Evolutionary conservation across 2,888 invertebrate species (phyloP).

Genomic region (Euproctis similis): DNA sequence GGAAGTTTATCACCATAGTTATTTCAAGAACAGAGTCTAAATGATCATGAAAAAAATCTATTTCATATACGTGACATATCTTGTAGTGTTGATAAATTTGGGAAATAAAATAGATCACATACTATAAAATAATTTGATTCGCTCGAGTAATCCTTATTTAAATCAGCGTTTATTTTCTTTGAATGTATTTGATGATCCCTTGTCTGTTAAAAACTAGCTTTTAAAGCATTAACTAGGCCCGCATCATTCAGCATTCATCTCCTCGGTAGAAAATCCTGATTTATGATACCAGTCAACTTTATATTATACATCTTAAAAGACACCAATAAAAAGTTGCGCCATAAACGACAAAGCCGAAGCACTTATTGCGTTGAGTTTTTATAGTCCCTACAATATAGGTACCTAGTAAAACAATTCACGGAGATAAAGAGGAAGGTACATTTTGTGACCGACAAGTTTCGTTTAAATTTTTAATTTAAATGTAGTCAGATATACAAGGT

Average conservation of each 20-base stretch:
- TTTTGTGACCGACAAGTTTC: constrained; percentile 19
- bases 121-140: too few species aligned
- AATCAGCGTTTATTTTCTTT: too few species aligned
- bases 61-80: too few species aligned
- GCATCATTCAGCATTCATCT: constrained; percentile 26
- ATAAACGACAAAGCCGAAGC: constrained; percentile 43
- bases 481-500: too few species aligned
- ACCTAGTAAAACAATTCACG: constrained; percentile 32
- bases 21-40: too few species aligned
- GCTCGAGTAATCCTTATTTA: too few species aligned
- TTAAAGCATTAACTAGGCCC: constrained; percentile 26
- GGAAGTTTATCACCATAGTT: too few species aligned
- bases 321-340: constrained; percentile 64
- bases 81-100: too few species aligned
- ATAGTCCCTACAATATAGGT: constrained; percentile 31
- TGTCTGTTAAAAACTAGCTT: too few species aligned
- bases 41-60: too few species aligned
- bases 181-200: too few species aligned
- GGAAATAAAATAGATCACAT: too few species aligned
- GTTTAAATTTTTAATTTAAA: constrained; percentile 28
- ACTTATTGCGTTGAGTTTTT: constrained; percentile 40
- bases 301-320: constrained; percentile 59
- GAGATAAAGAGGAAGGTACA: constrained; percentile 15
- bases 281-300: constrained; percentile 55
- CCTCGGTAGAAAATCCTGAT: constrained; percentile 47